Evolutionary conservation across 2,797 vertebrate species (phyloP).

Genomic region (Kryptolebias ocellatus): DNA sequence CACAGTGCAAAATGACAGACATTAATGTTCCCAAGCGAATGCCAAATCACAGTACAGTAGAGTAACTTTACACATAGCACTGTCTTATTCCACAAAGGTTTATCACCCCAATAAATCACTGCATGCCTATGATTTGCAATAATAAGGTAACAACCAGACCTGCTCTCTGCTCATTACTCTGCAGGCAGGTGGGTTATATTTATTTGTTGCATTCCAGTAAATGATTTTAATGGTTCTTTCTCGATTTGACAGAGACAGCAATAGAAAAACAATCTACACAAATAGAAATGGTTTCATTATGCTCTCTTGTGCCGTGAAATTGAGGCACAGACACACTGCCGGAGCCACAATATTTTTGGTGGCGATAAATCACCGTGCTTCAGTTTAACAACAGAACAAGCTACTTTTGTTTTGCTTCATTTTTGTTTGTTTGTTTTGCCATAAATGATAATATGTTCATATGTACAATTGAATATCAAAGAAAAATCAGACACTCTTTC

Average conservation of each 20-base stretch:
- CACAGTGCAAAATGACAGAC: neutral
- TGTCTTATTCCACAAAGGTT: conserved; percentile 3
- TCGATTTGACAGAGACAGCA: conserved; percentile 31
- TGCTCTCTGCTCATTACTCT: conserved; percentile 38
- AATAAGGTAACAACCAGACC: conserved; percentile 20
- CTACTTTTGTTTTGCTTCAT: neutral
- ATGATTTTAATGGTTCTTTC: conserved; percentile 50
- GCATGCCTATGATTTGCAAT: conserved; percentile 29
- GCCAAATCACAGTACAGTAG: neutral
- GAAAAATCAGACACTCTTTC: neutral
- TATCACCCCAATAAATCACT: conserved; percentile 5
- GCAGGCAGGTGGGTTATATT: conserved; percentile 22
- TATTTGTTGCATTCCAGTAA: conserved; percentile 33
- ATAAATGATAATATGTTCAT: neutral
- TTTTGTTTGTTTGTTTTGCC: neutral
- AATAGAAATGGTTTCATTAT: conserved; percentile 48
- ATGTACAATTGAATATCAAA: conserved; percentile 4
- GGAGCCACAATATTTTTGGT: conserved; percentile 12
- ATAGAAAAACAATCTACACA: conserved; percentile 36
- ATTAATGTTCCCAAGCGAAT: neutral
- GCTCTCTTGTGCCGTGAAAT: conserved; percentile 54
- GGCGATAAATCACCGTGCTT: conserved; percentile 9
- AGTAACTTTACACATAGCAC: neutral
- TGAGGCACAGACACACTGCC: conserved; percentile 20
- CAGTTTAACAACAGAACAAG: conserved; percentile 12